Evolutionary conservation across 2,797 vertebrate genomes (phyloP), one percentile per base, ranked within the genome.

Genomic region (Denticeps clupeoides): DNA sequence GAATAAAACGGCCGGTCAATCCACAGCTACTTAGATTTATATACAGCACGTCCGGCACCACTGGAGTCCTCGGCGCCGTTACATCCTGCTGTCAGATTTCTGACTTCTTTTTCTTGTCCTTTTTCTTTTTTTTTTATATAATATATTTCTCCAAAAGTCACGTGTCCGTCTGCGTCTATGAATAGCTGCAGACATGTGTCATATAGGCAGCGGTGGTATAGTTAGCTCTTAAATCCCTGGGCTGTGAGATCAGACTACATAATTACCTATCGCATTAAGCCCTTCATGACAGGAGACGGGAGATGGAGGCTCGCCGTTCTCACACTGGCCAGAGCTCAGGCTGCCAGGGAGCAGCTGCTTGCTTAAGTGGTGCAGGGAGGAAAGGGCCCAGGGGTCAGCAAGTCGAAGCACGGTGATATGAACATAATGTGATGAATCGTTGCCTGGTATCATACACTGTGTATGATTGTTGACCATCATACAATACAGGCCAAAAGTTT

Each of bases 181-280:
- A 75, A 78, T 81, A 77, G 74, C 49, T 56, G 38, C 66, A 68
- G 55, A 64, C 63, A 60, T 62, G 56, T 64, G 65, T 64, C 70
- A 76, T 65, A 65, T 59, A 57, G 68, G 72, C 69, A 70, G 64
- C 56, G 66, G 62, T 62, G 72, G 64, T 72, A 71, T 75, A 76
- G 74, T 80, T 79, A 76, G 77, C 68, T 74, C 75, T 78, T 78
- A 81, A 81, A 77, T 79, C 75, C 74, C 45, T 49, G 61, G 69
- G 70, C 59, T 69, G 73, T 79, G 77, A 83, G 78, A 80, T 80
- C 79, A 82, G 76, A 79, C 78, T 80, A 65, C 67, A 73, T 80
- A 81, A 86, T 84, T 83, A 83, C 73, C 77, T 75, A 64, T 76
- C 70, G 63, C 77, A 77, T 82, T 77, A 80, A 80, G 72, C 71